phyloP scores from a whole-genome alignment of 1,140 invertebrate genomes.

The Micrasema minimum region DNA sequence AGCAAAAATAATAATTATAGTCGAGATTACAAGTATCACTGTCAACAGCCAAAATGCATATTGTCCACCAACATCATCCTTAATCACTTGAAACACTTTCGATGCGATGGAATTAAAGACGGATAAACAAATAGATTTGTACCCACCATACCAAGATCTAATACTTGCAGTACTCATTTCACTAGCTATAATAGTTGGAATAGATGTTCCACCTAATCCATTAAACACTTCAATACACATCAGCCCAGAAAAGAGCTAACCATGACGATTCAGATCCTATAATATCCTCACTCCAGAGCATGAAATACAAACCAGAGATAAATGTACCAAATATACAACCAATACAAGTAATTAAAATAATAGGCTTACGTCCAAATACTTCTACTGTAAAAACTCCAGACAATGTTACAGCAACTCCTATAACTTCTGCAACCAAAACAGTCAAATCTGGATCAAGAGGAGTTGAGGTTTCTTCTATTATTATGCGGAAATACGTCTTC shows the following conservation, averaged over 20 bases:
- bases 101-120: slow-evolving; percentile 5
- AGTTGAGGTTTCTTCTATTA: slow-evolving; percentile 3
- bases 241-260: slow-evolving; percentile 3
- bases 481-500: slow-evolving; percentile 8
- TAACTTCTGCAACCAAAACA: slow-evolving; percentile 11
- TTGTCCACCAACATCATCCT: slow-evolving; percentile 16
- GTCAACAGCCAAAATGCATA: slow-evolving; percentile 25
- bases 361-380: background rate
- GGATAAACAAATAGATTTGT: slow-evolving; percentile 12
- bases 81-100: slow-evolving; percentile 22
- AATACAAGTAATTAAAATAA: background rate
- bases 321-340: slow-evolving; percentile 2
- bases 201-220: background rate
- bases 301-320: slow-evolving; percentile 14
- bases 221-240: slow-evolving; percentile 16
- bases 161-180: slow-evolving; percentile 50
- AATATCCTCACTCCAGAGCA: slow-evolving; percentile 3
- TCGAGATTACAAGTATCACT: background rate
- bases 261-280: background rate
- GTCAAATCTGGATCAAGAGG: slow-evolving; percentile 14
- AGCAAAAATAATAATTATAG: background rate
- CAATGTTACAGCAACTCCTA: slow-evolving; percentile 1
- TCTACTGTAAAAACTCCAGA: background rate
- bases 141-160: slow-evolving; percentile 4
- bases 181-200: slow-evolving; percentile 26